Evolutionary conservation across 2,888 invertebrate genomes (phyloP).

Genomic region (Dicycla oo): DNA sequence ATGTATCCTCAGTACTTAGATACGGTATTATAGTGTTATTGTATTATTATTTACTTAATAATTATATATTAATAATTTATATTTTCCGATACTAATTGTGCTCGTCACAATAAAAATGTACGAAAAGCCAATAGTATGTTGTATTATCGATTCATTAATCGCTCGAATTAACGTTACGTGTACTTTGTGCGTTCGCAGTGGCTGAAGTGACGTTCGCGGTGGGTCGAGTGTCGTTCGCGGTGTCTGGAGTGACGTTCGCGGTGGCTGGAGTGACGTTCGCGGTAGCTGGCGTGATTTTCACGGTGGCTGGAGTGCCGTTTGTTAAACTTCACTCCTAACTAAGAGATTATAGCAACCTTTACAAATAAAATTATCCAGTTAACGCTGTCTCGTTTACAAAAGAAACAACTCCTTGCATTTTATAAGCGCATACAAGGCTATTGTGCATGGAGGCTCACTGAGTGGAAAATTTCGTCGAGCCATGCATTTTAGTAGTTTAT

Average conservation of each 20-base stretch:
- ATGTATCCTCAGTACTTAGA: too few species aligned
- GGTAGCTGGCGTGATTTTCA: too few species aligned
- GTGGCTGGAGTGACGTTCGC: background rate
- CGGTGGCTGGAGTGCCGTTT: background rate
- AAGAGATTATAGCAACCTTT: background rate
- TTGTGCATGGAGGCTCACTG: conserved; percentile 29
- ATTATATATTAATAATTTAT: too few species aligned
- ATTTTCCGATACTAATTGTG: too few species aligned
- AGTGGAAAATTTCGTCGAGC: conserved; percentile 16
- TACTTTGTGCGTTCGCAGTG: background rate
- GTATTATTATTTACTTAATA: too few species aligned
- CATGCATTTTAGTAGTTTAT: background rate
- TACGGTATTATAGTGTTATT: too few species aligned
- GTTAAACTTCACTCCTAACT: background rate
- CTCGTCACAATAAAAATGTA: too few species aligned
- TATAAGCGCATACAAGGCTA: background rate
- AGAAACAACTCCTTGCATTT: background rate
- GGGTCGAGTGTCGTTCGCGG: background rate
- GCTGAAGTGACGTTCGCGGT: background rate
- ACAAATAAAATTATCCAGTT: background rate
- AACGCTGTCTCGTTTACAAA: background rate
- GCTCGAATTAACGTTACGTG: background rate
- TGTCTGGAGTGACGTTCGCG: too few species aligned
- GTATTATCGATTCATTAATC: background rate
- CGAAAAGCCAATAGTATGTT: background rate